Conservation (phyloP, 2,888 invertebrate species). For the Clanis bilineata region DNA sequence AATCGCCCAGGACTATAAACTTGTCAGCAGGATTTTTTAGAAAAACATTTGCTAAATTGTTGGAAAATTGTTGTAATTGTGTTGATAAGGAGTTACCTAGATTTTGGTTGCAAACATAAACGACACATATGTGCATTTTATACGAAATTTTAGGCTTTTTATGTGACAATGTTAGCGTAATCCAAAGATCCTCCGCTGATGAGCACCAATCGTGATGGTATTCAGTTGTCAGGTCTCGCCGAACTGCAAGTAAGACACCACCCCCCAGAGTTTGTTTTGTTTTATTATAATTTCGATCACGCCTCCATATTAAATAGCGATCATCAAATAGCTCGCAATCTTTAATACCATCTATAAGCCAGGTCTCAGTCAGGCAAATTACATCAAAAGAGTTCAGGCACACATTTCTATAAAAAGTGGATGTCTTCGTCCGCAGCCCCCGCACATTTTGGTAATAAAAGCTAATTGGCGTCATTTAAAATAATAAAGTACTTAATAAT, state of each 20-base stretch:
- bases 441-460: background rate
- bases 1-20: too few species aligned
- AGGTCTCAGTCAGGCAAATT: background rate
- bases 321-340: background rate
- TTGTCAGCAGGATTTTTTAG: too few species aligned
- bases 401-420: background rate
- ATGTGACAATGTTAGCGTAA: background rate
- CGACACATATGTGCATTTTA: too few species aligned
- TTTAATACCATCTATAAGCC: background rate
- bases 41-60: too few species aligned
- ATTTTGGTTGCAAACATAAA: too few species aligned
- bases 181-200: background rate
- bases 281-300: background rate
- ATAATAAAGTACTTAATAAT: too few species aligned
- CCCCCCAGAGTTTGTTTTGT: background rate
- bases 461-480: too few species aligned
- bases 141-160: conserved; percentile 17
- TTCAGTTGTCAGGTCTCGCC: background rate
- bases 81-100: too few species aligned
- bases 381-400: background rate
- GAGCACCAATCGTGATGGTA: background rate
- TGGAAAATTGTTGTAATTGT: too few species aligned
- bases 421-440: background rate
- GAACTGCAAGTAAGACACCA: background rate
- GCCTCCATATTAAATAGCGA: background rate